phyloP scores from a whole-genome alignment of 2,888 invertebrate species.

The Matsumyia berberina region DNA sequence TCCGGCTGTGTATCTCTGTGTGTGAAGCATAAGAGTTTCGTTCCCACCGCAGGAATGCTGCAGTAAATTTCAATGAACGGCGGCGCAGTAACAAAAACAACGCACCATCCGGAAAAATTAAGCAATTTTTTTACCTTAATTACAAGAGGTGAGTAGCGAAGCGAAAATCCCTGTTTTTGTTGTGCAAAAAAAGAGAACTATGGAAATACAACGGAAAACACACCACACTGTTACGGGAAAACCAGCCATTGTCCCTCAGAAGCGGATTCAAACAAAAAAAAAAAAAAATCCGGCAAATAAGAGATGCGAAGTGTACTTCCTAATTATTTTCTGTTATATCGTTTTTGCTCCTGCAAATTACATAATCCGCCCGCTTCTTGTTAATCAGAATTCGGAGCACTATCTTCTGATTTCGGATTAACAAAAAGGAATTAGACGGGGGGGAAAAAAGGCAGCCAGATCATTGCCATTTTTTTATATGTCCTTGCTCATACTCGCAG shows the following conservation, averaged over 20 bases:
- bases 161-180: slow-evolving; percentile 57
- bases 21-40: slow-evolving; percentile 49
- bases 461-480: slow-evolving; percentile 54
- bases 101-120: slow-evolving; percentile 65
- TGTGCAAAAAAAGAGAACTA: slow-evolving; percentile 27
- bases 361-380: slow-evolving; percentile 32
- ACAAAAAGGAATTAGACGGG: slow-evolving; percentile 32
- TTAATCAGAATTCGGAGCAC: slow-evolving; percentile 57
- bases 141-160: slow-evolving; percentile 63
- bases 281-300: not conserved
- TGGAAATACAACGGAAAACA: slow-evolving; percentile 21
- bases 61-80: slow-evolving; percentile 72
- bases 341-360: slow-evolving; percentile 39
- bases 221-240: slow-evolving; percentile 17
- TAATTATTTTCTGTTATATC: slow-evolving; percentile 63
- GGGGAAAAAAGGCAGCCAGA: slow-evolving; percentile 6
- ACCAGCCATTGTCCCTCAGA: slow-evolving; percentile 21
- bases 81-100: slow-evolving; percentile 55
- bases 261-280: not conserved
- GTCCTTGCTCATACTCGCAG: slow-evolving; percentile 29
- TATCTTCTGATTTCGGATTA: slow-evolving; percentile 60
- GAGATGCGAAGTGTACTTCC: slow-evolving; percentile 50
- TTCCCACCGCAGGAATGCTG: slow-evolving; percentile 59
- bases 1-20: not conserved
- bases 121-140: slow-evolving; percentile 70